Evolutionary conservation across 2,888 invertebrate genomes (phyloP).

Genomic region (Carpatolechia fugitivella): DNA sequence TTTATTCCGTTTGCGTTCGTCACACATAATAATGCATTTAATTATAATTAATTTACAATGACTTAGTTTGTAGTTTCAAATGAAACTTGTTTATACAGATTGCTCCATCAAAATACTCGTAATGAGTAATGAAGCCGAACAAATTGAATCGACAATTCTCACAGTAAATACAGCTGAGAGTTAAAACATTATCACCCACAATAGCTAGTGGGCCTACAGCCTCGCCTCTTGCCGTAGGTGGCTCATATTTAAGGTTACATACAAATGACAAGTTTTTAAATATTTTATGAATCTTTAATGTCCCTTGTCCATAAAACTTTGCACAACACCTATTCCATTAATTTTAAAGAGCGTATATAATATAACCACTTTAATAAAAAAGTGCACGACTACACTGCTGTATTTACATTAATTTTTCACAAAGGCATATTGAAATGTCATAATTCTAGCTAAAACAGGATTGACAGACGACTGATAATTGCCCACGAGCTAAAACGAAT

Average conservation of each 20-base stretch:
- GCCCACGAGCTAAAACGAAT: background rate
- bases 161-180: constrained; percentile 36
- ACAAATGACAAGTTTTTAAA: constrained; percentile 7
- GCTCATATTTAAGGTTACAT: constrained; percentile 29
- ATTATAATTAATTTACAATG: constrained; percentile 5
- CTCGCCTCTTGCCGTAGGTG: constrained; percentile 48
- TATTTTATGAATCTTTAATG: constrained; percentile 2
- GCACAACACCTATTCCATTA: constrained; percentile 1
- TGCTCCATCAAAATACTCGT: constrained; percentile 9
- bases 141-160: constrained; percentile 28
- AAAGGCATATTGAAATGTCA: no score
- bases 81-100: constrained; percentile 6
- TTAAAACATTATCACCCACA: constrained; percentile 47
- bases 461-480: background rate
- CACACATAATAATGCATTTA: background rate
- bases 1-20: constrained; percentile 6
- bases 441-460: no score
- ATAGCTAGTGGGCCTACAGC: constrained; percentile 47
- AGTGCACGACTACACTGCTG: no score
- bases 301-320: background rate
- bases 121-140: constrained; percentile 25
- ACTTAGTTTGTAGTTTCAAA: background rate
- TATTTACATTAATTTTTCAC: no score
- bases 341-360: background rate
- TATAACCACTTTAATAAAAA: no score